A percentile compares a stretch with the other conserved stretches of the same genome.
These are phyloP conservation scores for Calliopsis andreniformis DNA, from an alignment of 1,140 invertebrate genomes.

Conservation along the genomic window DNA sequence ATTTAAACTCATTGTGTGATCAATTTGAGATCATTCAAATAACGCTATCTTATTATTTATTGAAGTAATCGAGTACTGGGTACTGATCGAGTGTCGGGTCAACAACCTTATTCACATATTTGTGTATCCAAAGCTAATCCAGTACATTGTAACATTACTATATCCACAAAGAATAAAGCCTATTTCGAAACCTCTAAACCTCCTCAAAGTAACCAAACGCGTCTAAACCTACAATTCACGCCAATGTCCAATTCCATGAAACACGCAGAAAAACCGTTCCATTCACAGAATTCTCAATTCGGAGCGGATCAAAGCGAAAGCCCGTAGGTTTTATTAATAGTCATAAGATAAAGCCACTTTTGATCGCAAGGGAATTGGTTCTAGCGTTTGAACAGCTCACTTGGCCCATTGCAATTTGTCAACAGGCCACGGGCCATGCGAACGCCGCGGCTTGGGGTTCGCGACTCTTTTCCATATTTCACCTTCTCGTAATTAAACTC, in stretches of 20 bases:
- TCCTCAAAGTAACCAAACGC: no score
- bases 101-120: no score
- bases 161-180: no score
- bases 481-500: slow-evolving; percentile 50
- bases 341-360: slow-evolving; percentile 43
- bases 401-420: slow-evolving; percentile 37
- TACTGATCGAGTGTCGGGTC: no score
- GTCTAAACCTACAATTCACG: no score
- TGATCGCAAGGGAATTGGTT: slow-evolving; percentile 8
- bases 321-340: slow-evolving; percentile 43
- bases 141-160: no score
- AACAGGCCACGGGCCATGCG: slow-evolving; percentile 16
- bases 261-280: background rate
- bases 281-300: background rate
- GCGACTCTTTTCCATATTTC: slow-evolving; percentile 49
- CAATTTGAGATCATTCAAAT: no score
- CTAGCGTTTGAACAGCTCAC: background rate
- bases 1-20: no score
- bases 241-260: background rate
- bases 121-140: no score
- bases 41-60: no score
- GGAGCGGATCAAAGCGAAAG: slow-evolving; percentile 21
- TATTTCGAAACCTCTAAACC: no score
- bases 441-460: slow-evolving; percentile 11
- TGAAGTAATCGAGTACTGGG: no score